Base-by-base conservation (phyloP, 2,888 invertebrate species). In the Agonopterix alstromeriana region DNA sequence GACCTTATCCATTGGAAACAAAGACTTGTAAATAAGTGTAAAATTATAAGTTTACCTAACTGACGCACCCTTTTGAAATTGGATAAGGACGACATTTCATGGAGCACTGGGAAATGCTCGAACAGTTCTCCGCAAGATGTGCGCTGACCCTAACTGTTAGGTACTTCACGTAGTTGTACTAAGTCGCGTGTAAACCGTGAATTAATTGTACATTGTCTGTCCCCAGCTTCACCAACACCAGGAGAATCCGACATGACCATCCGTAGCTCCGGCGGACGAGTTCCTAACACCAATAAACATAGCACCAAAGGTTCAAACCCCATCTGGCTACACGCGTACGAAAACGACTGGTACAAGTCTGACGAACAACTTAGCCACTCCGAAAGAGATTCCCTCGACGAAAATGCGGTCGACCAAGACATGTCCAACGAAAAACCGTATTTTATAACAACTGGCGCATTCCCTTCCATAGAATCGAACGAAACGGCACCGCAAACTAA, bases 261-360 rank as follows among this genome's bases (percentile, higher is more conserved):
- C 49, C 80, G 90, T 10, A 83, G 90, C 69, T 89, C 94, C 14
- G 93, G 92, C 46, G 94, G 94, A n/a, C 87, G 95, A 49, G 96
- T 97, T 2, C 97, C 97, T 1, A 97, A 97, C 73, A 97, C 97
- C 8, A 97, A 97, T 80, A 96, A 97, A 70, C 97, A 97, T 79
- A 97, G 96, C 69, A 93, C 95, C 48, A 96, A 97, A 75, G 97
- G 97, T 10, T 96, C 97, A 8, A 97, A 97, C 84, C 97, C 97
- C 0, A 97, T 97, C 65, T 97, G 97, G 97, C 91, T 97, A 70
- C 95, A 96, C 72, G 96, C 97, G 1, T 97, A 97, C 73, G 97
- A 97, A 76, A 97, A 97, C 79, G 97, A 97, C 78, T 97, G 97
- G 97, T 96, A 95, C 82, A 95, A 95, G 71, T 93, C 89, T 12